phyloP scores from a whole-genome alignment of 1,140 invertebrate genomes.

The Drosophila tsacasi region DNA sequence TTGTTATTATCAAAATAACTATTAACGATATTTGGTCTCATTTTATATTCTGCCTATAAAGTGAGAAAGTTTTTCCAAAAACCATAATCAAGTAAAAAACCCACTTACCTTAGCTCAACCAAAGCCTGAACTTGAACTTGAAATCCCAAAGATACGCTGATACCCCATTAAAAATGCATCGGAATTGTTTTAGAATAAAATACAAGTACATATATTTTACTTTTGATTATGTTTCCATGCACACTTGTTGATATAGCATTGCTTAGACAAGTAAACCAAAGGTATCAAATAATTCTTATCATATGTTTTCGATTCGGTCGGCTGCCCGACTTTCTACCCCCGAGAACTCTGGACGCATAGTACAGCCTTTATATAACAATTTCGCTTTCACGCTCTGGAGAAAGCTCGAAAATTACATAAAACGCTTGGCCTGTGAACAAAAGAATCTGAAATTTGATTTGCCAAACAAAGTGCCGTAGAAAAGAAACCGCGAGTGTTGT shows the following conservation, averaged over 20 bases:
- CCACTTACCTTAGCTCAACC: no score
- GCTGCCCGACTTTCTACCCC: conserved; percentile 13
- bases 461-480: conserved; percentile 20
- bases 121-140: no score
- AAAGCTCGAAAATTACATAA: conserved; percentile 58
- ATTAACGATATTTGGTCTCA: no score
- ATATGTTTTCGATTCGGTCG: conserved; percentile 27
- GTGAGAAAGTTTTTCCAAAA: no score
- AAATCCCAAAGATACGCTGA: conserved; percentile 5
- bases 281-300: conserved; percentile 44
- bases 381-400: conserved; percentile 47
- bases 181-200: conserved; percentile 39
- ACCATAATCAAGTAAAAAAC: no score
- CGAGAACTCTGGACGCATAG: conserved; percentile 28
- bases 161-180: neutral
- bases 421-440: conserved; percentile 58
- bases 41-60: no score
- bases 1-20: no score
- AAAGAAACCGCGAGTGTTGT: conserved; percentile 44
- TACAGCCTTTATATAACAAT: conserved; percentile 42
- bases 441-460: conserved; percentile 38
- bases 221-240: conserved; percentile 80
- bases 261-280: conserved; percentile 36
- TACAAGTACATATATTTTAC: conserved; percentile 67
- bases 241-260: conserved; percentile 60